Evolutionary conservation across 2,888 invertebrate species (phyloP).

Genomic region (Ceratothoa steindachneri): DNA sequence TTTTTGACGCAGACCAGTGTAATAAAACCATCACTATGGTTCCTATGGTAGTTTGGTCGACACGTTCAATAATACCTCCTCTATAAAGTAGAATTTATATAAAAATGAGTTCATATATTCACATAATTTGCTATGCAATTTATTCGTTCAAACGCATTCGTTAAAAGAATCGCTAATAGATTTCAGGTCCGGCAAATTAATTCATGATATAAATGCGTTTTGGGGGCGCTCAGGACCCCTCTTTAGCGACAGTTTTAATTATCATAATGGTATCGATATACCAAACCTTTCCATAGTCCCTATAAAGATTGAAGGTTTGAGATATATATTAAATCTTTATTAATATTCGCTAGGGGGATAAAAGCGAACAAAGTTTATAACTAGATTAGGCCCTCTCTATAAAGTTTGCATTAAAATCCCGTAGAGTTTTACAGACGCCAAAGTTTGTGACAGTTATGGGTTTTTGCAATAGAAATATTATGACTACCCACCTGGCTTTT

Average conservation of each 20-base stretch:
- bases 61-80: too few relatives aligned
- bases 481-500: conserved; percentile 13
- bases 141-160: neutral
- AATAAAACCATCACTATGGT: too few relatives aligned
- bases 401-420: conserved; percentile 13
- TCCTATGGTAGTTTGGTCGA: too few relatives aligned
- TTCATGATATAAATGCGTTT: too few relatives aligned
- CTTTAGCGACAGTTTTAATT: neutral
- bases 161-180: too few relatives aligned
- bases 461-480: conserved; percentile 13
- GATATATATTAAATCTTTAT: conserved; percentile 2
- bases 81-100: conserved; percentile 2
- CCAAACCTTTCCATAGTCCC: neutral
- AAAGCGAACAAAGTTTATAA: conserved; percentile 1
- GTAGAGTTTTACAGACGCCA: conserved; percentile 13
- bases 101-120: neutral
- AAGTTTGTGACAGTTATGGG: conserved; percentile 13
- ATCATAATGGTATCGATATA: conserved; percentile 9
- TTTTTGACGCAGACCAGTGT: too few relatives aligned
- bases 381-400: conserved; percentile 3
- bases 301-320: conserved; percentile 2
- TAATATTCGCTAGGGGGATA: neutral
- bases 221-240: too few relatives aligned
- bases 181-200: too few relatives aligned
- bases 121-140: neutral